These are phyloP conservation scores for Chionoecetes opilio DNA, from an alignment of 1,140 invertebrate genomes.

Conservation along the genomic window DNA sequence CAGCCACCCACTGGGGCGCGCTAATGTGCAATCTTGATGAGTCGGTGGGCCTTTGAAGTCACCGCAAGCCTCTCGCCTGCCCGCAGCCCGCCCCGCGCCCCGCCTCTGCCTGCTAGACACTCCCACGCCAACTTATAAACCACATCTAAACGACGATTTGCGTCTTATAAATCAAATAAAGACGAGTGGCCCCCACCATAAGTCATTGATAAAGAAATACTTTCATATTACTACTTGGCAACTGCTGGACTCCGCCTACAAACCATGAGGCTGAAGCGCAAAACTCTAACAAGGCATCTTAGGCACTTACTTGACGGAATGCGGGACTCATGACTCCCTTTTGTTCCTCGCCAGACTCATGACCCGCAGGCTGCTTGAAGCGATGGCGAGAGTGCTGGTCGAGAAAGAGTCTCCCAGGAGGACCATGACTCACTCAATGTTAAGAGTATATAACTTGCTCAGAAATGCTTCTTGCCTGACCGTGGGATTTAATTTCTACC, in stretches of 20 bases:
- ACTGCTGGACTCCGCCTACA: slow-evolving; percentile 57
- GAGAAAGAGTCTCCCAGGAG: neutral
- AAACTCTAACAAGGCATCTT: slow-evolving; percentile 62
- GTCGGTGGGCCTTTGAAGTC: slow-evolving; percentile 74
- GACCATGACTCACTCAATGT: neutral
- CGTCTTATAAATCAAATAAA: slow-evolving; percentile 71
- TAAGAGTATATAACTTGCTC: neutral
- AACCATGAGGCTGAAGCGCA: slow-evolving; percentile 70
- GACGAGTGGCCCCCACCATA: slow-evolving; percentile 56
- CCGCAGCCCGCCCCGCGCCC: slow-evolving; percentile 16
- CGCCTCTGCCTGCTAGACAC: slow-evolving; percentile 47
- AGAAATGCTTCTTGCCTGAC: neutral
- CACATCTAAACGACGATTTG: slow-evolving; percentile 64
- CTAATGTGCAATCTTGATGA: slow-evolving; percentile 79
- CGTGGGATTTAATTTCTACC: slow-evolving; percentile 19
- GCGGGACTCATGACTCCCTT: neutral
- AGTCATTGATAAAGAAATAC: slow-evolving; percentile 33
- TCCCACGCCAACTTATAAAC: slow-evolving; percentile 60
- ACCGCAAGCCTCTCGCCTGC: slow-evolving; percentile 58
- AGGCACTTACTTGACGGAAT: slow-evolving; percentile 53
- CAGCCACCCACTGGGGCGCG: slow-evolving; percentile 78
- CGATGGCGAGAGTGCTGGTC: neutral
- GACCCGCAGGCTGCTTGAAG: neutral
- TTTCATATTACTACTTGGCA: slow-evolving; percentile 54
- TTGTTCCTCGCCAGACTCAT: neutral